Conservation (phyloP, 2,888 invertebrate species). For the Thysanoteuthis rhombus region DNA sequence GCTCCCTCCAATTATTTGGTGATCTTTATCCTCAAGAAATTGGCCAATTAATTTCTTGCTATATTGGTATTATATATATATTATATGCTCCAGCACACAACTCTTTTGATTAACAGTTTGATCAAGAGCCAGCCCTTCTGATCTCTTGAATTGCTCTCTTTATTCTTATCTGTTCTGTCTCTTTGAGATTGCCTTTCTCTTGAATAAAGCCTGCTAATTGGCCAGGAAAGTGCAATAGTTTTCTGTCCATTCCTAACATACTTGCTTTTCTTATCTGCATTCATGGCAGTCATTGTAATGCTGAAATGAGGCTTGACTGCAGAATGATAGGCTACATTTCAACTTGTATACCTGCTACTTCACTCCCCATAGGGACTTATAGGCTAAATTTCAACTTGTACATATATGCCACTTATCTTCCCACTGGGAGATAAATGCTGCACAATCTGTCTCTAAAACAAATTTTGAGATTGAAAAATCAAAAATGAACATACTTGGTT, state of each 20-base stretch:
- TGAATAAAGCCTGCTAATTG: neutral
- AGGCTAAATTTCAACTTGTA: neutral
- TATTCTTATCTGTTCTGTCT: neutral
- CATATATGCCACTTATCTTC: neutral
- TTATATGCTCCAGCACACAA: neutral
- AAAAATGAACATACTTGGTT: no score
- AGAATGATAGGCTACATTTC: neutral
- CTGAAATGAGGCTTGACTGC: neutral
- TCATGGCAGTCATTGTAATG: neutral
- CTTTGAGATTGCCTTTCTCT: neutral
- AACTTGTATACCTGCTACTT: neutral
- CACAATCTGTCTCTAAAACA: neutral
- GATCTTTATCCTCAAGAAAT: neutral
- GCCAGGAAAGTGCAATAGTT: neutral
- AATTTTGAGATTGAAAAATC: no score
- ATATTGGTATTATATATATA: neutral
- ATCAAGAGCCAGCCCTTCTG: neutral
- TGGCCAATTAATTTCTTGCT: neutral
- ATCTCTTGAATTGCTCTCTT: neutral
- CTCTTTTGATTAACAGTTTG: slow-evolving; percentile 12
- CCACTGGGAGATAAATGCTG: neutral
- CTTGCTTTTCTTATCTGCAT: neutral
- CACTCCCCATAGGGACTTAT: neutral
- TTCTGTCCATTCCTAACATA: neutral
- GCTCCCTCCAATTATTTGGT: neutral